Evolutionary conservation across 1,140 invertebrate genomes (phyloP).

Genomic region (Scaptomyza hsui): DNA sequence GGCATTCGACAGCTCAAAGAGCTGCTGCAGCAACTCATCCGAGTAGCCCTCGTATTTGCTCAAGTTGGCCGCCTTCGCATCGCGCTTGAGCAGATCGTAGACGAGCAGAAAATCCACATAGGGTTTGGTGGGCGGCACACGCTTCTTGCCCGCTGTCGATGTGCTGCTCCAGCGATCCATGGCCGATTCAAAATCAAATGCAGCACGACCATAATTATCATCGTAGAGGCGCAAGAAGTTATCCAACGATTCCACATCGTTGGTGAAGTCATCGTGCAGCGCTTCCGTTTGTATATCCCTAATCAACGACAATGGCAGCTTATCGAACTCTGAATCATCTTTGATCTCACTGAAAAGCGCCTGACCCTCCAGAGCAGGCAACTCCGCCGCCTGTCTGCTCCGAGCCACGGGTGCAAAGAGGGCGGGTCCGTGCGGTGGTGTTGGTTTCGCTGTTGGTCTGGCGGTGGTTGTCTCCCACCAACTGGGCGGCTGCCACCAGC

Average conservation of each 20-base stretch:
- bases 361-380: slow-evolving; percentile 54
- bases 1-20: slow-evolving; percentile 63
- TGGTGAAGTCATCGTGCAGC: slow-evolving; percentile 71
- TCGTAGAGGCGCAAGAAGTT: slow-evolving; percentile 82
- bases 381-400: background rate
- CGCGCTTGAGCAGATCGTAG: slow-evolving; percentile 82
- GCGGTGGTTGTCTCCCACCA: slow-evolving; percentile 76
- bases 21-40: slow-evolving; percentile 68
- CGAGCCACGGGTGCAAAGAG: slow-evolving; percentile 58
- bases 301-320: slow-evolving; percentile 69
- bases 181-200: slow-evolving; percentile 70
- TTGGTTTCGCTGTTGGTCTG: slow-evolving; percentile 55
- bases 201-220: slow-evolving; percentile 78
- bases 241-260: slow-evolving; percentile 80
- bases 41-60: slow-evolving; percentile 82
- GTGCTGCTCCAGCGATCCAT: slow-evolving; percentile 78
- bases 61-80: slow-evolving; percentile 79
- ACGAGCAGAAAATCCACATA: slow-evolving; percentile 82
- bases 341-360: slow-evolving; percentile 68
- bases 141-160: slow-evolving; percentile 82
- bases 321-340: slow-evolving; percentile 70
- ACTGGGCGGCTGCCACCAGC: slow-evolving; percentile 65
- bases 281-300: slow-evolving; percentile 74
- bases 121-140: slow-evolving; percentile 80
- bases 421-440: slow-evolving; percentile 58